Evolutionary conservation across 2,113 vertebrate species (phyloP).

Genomic region (Bettongia penicillata): DNA sequence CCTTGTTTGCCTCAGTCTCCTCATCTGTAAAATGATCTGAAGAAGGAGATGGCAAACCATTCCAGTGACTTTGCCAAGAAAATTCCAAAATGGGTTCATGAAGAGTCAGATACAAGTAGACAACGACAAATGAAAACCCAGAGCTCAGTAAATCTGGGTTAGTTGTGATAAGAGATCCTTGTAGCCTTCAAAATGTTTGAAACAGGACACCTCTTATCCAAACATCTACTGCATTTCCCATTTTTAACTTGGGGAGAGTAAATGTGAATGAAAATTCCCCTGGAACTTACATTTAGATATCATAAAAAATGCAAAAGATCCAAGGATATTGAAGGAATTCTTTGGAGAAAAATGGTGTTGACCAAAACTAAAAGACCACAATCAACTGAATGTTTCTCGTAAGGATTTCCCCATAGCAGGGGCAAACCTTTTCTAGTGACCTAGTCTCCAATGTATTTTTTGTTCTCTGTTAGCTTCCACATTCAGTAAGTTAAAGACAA

Average conservation of each 20-base stretch:
- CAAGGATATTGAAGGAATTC: constrained; percentile 48
- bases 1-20: neutral
- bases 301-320: constrained; percentile 1
- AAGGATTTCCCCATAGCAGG: neutral
- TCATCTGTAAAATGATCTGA: neutral
- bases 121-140: neutral
- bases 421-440: neutral
- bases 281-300: constrained; percentile 45
- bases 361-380: neutral
- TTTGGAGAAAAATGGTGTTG: constrained; percentile 57
- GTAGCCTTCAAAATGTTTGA: constrained; percentile 44
- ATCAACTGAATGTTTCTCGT: accelerated
- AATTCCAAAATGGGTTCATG: neutral
- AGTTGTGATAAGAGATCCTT: constrained; percentile 33
- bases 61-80: neutral
- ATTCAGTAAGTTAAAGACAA: neutral
- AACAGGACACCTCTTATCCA: constrained; percentile 49
- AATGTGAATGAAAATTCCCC: constrained; percentile 47
- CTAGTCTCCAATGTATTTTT: neutral
- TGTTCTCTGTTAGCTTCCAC: neutral
- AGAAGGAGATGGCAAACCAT: neutral
- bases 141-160: neutral
- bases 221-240: neutral
- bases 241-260: constrained; percentile 39
- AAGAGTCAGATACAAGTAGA: neutral